Evolutionary conservation across 2,113 vertebrate species (phyloP).

Genomic region (Perognathus longimembris): DNA sequence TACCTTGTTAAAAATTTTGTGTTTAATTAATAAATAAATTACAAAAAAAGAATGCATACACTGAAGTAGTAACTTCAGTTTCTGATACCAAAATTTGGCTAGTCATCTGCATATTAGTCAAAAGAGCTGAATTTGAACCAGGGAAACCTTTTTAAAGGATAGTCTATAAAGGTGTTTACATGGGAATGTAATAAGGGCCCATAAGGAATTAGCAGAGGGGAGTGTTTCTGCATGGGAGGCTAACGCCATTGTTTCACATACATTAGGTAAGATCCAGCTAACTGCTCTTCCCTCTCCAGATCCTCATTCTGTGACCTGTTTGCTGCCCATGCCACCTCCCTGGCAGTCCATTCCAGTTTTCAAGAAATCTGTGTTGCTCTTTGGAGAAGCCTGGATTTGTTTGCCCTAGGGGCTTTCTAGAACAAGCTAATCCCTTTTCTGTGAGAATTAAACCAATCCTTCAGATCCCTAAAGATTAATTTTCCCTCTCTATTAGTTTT

Average conservation of each 20-base stretch:
- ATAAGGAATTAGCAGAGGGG: not conserved
- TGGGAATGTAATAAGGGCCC: not conserved
- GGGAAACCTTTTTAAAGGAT: slow-evolving; percentile 12
- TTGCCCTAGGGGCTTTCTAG: not conserved
- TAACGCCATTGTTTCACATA: rapidly evolving
- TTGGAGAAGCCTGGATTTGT: not conserved
- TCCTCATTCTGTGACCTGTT: rapidly evolving
- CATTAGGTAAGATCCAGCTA: not conserved
- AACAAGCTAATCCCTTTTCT: slow-evolving; percentile 51
- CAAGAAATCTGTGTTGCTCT: not conserved
- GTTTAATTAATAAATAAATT: no score
- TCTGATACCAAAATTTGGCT: not conserved
- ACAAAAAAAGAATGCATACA: rapidly evolving
- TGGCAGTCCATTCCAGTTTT: not conserved
- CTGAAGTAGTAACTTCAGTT: not conserved
- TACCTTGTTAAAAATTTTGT: no score
- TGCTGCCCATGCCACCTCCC: not conserved
- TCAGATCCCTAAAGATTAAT: slow-evolving; percentile 16
- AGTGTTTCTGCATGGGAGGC: not conserved
- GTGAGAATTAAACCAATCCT: slow-evolving; percentile 4
- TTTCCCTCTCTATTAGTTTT: not conserved
- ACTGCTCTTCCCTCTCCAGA: not conserved
- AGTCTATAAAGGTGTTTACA: not conserved
- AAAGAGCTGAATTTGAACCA: not conserved
- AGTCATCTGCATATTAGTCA: not conserved